Base-by-base conservation (phyloP, 2,888 invertebrate species). In the Epistrophe grossulariae region DNA sequence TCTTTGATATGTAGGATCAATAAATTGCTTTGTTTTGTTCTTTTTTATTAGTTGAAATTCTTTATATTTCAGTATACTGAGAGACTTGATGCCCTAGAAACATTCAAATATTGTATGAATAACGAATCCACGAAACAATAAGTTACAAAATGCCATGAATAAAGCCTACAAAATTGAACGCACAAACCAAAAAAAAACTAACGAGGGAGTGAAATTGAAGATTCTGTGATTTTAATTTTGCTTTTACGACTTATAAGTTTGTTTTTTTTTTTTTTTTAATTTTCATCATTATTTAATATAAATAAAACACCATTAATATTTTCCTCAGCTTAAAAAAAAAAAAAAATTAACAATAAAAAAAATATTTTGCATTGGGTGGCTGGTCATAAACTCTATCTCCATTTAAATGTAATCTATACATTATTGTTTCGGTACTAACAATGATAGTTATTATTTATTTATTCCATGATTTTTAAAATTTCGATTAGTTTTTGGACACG, bases 71-170 rank as follows among this genome's bases (percentile, higher is more conserved):
- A 98, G 98, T 96, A 97, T 0, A 96, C 96, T 90, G 95, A 96
- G 45, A 96, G 97, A 93, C 96, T 96, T 90, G 97, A 97, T 93
- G 97, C 97, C 24, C 98, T 98, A 97, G 97, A 97, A 89, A 96
- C 97, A 13, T 98, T 98, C 94, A 98, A 97, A 91, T 94, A 95
- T 19, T 98, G 98, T 92, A 95, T 99, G 66, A 97, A 97, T 91
- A 97, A 97, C 92, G 98, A 98, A 93, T 28, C 64, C 62, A 31
- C 84, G 81, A 43, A 68, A 74, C 7, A 64, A 55, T 48, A 74
- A 13, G 11, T 31, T 52, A n/a, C 1, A 48, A 15, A 10, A 35
- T 52, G 9, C 7, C 6, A 0, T 28, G 8, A 55, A 48, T 0
- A 48, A 13, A 13, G 4, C 6, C 6, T 3, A 6, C 13, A 5